A percentile compares a stretch with the other conserved stretches of the same genome.
Conservation (phyloP, 2,797 vertebrate genomes). For the Agapornis canus region DNA sequence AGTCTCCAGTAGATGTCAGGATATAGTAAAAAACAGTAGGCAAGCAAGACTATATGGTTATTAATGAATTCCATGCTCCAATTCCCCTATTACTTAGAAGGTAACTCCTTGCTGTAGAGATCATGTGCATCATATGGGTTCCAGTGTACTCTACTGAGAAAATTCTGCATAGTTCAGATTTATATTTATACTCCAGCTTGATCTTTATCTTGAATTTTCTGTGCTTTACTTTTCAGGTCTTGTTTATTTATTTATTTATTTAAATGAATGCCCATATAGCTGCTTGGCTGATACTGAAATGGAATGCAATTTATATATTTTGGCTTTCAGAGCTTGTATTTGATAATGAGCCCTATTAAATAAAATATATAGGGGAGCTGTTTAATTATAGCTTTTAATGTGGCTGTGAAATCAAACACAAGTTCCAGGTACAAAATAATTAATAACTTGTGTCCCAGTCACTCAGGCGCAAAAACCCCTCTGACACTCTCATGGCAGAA, state of each 20-base stretch:
- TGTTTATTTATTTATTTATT: neutral
- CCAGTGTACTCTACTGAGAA: neutral
- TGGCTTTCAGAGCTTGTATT: neutral
- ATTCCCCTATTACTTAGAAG: neutral
- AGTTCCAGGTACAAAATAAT: neutral
- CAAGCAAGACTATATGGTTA: neutral
- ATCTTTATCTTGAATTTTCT: neutral
- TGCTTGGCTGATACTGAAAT: neutral
- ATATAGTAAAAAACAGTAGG: neutral
- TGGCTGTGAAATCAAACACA: neutral
- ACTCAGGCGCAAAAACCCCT: neutral
- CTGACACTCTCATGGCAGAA: neutral
- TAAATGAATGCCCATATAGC: neutral
- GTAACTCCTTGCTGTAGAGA: neutral
- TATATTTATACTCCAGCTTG: neutral
- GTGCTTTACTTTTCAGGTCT: neutral
- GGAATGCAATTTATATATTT: neutral
- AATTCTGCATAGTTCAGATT: neutral
- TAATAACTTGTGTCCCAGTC: neutral
- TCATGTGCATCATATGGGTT: neutral
- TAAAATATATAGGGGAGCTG: neutral
- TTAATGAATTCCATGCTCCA: neutral
- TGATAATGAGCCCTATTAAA: neutral
- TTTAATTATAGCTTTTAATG: neutral
- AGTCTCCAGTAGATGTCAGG: conserved; percentile 74